Percentiles rank a stretch among this genome's conserved stretches.
Evolutionary conservation across 2,888 invertebrate genomes (phyloP).

Genomic region (Oxystoma pomonae): DNA sequence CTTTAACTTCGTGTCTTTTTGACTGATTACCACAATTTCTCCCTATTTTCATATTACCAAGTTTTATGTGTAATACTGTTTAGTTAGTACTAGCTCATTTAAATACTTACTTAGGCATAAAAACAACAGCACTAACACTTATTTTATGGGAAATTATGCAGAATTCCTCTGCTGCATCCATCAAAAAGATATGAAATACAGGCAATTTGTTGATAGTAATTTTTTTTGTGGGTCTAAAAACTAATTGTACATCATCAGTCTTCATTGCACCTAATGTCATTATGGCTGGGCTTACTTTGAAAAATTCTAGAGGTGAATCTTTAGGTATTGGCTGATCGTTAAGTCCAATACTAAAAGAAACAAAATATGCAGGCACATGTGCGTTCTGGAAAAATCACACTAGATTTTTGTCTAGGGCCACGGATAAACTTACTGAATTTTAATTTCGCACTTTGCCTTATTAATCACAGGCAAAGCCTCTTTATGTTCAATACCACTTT

Average conservation of each 20-base stretch:
- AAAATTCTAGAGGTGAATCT: slow-evolving; percentile 13
- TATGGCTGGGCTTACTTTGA: slow-evolving; percentile 24
- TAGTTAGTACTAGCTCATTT: too few relatives aligned
- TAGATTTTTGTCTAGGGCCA: too few relatives aligned
- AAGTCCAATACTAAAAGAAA: slow-evolving; percentile 26
- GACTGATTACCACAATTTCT: too few relatives aligned
- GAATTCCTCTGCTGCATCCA: slow-evolving; percentile 34
- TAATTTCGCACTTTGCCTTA: slow-evolving; percentile 50
- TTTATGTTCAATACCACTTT: slow-evolving; percentile 51
- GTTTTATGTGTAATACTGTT: too few relatives aligned
- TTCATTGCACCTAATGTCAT: slow-evolving; percentile 26
- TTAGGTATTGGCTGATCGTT: slow-evolving; percentile 3
- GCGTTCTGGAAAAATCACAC: too few relatives aligned
- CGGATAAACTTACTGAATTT: slow-evolving; percentile 25
- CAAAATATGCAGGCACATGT: too few relatives aligned
- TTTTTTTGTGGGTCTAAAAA: slow-evolving; percentile 32
- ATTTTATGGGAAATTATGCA: slow-evolving; percentile 35
- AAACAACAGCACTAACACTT: slow-evolving; percentile 36
- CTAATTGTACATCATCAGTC: slow-evolving; percentile 26
- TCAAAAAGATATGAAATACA: slow-evolving; percentile 34
- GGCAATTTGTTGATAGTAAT: slow-evolving; percentile 35
- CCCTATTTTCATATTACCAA: too few relatives aligned
- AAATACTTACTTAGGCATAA: slow-evolving; percentile 38
- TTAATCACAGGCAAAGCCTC: slow-evolving; percentile 54
- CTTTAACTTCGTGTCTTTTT: too few relatives aligned